Evolutionary conservation across 2,888 invertebrate species (phyloP).

Genomic region (Cynaeus angustus): DNA sequence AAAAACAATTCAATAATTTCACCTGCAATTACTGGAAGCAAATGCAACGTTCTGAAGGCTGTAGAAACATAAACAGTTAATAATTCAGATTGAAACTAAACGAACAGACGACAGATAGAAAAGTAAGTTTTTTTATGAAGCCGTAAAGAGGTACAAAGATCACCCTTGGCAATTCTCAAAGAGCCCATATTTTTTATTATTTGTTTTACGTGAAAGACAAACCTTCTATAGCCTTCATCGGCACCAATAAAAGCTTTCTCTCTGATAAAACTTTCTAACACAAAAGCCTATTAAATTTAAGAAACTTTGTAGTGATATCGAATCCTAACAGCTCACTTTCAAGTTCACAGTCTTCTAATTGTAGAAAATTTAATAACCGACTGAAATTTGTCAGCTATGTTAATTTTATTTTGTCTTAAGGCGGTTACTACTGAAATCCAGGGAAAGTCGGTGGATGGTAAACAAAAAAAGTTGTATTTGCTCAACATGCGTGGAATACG

Average conservation of each 20-base stretch:
- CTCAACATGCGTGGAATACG: conserved; percentile 35
- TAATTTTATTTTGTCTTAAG: not conserved
- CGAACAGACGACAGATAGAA: not conserved
- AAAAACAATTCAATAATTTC: conserved; percentile 60
- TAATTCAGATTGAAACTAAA: conserved; percentile 75
- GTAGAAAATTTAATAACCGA: not conserved
- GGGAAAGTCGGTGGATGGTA: conserved; percentile 27
- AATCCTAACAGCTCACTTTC: conserved; percentile 2
- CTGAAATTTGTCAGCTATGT: not conserved
- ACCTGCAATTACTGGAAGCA: conserved; percentile 75
- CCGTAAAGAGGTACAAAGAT: too few relatives aligned
- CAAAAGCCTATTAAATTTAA: conserved; percentile 8
- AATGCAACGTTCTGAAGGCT: conserved; percentile 76
- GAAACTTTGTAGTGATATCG: not conserved
- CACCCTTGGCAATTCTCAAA: too few relatives aligned
- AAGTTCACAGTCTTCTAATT: conserved; percentile 1
- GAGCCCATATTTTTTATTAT: not conserved
- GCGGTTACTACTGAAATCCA: not conserved
- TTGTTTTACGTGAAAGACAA: not conserved
- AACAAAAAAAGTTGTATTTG: conserved; percentile 34
- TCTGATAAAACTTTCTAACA: conserved; percentile 8
- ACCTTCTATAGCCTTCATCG: not conserved
- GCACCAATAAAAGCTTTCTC: conserved; percentile 6
- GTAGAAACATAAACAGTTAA: conserved; percentile 74
- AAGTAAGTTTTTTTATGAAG: not conserved